phyloP scores from a whole-genome alignment of 2,113 vertebrate genomes.

The Quiscalus mexicanus region DNA sequence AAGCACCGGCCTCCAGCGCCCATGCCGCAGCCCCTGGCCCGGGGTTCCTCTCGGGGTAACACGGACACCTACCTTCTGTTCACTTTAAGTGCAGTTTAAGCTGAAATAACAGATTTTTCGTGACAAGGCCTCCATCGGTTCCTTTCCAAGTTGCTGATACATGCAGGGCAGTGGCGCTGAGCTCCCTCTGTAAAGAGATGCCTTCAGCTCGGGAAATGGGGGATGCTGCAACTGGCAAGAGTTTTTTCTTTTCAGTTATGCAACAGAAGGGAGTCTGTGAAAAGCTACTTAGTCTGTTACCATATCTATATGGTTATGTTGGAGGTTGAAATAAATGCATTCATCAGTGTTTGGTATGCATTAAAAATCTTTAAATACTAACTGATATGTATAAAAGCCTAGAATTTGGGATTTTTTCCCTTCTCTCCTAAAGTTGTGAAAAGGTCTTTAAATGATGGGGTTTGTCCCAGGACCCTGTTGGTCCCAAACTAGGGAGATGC shows the following conservation, averaged over 20 bases:
- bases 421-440: not conserved
- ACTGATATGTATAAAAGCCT: not conserved
- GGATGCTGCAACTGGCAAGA: not conserved
- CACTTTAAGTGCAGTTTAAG: not conserved
- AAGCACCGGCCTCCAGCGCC: fast-evolving
- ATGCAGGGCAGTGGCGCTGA: not conserved
- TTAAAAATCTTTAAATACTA: not conserved
- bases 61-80: not conserved
- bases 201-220: fast-evolving
- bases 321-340: not conserved
- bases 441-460: not conserved
- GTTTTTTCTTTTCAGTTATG: not conserved
- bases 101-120: not conserved
- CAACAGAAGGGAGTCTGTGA: not conserved
- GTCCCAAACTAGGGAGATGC: not conserved
- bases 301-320: not conserved
- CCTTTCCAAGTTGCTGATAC: not conserved
- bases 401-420: fast-evolving
- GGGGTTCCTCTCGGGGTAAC: fast-evolving
- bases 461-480: not conserved
- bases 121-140: not conserved
- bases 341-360: not conserved
- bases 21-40: fast-evolving
- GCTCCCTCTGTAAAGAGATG: not conserved
- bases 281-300: not conserved